phyloP scores from a whole-genome alignment of 1,140 invertebrate species.

The Lasaia peninsularis region DNA sequence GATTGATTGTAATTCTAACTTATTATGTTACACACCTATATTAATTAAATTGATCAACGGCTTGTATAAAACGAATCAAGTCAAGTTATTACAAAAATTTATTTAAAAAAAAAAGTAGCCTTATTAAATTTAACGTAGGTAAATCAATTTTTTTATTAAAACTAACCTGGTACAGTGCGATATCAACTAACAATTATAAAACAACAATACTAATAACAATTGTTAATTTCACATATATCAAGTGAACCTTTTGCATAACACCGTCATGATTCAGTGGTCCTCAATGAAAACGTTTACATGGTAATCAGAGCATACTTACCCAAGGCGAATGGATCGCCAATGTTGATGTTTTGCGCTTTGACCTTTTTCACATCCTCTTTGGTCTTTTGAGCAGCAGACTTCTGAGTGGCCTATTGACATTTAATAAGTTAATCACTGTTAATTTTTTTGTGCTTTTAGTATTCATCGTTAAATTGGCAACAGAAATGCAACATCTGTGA shows the following conservation, averaged over 20 bases:
- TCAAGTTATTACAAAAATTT: no score
- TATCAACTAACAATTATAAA: neutral
- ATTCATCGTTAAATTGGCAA: no score
- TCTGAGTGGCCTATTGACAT: slow-evolving; percentile 80
- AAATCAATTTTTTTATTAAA: no score
- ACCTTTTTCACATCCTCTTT: slow-evolving; percentile 86
- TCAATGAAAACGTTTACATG: neutral
- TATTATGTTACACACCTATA: no score
- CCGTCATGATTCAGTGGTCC: neutral
- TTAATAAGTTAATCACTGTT: neutral
- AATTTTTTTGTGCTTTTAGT: neutral
- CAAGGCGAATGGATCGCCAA: slow-evolving; percentile 69
- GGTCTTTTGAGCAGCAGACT: slow-evolving; percentile 89
- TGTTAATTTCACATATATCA: neutral
- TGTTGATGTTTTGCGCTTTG: slow-evolving; percentile 78
- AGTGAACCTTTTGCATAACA: slow-evolving; percentile 1
- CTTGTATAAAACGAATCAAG: no score
- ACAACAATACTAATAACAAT: neutral
- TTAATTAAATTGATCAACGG: no score
- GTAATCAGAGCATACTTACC: slow-evolving; percentile 35
- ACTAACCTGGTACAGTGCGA: neutral
- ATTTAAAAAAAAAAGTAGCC: no score
- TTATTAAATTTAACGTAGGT: no score
- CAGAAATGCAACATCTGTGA: no score
- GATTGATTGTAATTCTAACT: no score